Evolutionary conservation across 1,140 invertebrate species (phyloP).

Genomic region (Diplogasteroides magnus): DNA sequence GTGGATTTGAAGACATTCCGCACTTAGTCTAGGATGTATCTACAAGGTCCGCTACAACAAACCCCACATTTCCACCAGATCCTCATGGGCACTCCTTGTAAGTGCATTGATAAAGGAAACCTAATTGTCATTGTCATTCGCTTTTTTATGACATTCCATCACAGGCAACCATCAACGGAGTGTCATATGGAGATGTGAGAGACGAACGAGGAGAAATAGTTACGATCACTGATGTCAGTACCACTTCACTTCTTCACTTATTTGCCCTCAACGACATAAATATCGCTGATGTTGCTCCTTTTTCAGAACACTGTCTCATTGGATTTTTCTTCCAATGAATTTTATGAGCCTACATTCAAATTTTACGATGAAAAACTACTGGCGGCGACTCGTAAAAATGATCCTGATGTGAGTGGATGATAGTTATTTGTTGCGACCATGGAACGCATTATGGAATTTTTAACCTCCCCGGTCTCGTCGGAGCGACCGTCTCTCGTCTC

Average conservation of each 20-base stretch:
- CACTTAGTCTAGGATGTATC: too few species aligned
- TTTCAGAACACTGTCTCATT: slow-evolving; percentile 57
- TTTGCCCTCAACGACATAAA: slow-evolving; percentile 8
- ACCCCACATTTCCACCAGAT: too few species aligned
- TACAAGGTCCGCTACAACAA: too few species aligned
- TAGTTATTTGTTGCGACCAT: too few species aligned
- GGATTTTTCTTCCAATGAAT: slow-evolving; percentile 88
- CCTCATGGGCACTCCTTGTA: too few species aligned
- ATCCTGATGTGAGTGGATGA: not conserved
- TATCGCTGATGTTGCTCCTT: too few species aligned
- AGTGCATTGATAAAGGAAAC: too few species aligned
- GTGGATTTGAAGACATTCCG: too few species aligned
- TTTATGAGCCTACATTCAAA: slow-evolving; percentile 82
- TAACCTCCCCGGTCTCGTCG: too few species aligned
- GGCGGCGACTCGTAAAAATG: not conserved
- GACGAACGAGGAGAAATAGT: slow-evolving; percentile 79
- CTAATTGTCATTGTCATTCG: too few species aligned
- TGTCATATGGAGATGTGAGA: slow-evolving; percentile 84
- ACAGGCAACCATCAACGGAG: slow-evolving; percentile 80
- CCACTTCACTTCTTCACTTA: not conserved
- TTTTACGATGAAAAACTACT: slow-evolving; percentile 76
- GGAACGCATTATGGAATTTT: too few species aligned
- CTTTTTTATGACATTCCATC: not conserved
- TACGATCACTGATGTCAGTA: slow-evolving; percentile 68
- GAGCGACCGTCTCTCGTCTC: too few species aligned